phyloP scores from a whole-genome alignment of 2,888 invertebrate genomes.

The Meteorus cinctellus region DNA sequence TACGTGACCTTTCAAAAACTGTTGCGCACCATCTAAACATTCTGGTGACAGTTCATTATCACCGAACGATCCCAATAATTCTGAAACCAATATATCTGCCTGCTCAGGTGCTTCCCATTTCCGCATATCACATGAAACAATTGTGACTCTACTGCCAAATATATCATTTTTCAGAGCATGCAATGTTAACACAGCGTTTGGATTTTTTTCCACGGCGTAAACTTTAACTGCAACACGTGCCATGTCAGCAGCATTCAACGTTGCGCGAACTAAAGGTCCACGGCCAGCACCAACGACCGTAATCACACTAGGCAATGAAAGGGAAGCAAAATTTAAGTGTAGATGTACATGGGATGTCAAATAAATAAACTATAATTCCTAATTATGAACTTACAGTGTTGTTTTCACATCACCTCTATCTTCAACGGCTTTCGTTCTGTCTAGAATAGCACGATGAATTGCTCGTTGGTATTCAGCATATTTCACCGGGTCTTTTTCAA shows the following conservation, averaged over 20 bases:
- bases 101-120: slow-evolving; percentile 86
- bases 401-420: slow-evolving; percentile 71
- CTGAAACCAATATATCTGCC: slow-evolving; percentile 97
- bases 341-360: not conserved
- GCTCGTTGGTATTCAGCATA: slow-evolving; percentile 92
- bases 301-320: slow-evolving; percentile 74
- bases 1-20: slow-evolving; percentile 81
- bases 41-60: slow-evolving; percentile 99
- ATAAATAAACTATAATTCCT: slow-evolving; percentile 49
- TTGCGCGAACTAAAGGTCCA: slow-evolving; percentile 94
- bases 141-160: slow-evolving; percentile 85
- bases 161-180: slow-evolving; percentile 84
- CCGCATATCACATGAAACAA: slow-evolving; percentile 91
- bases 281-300: slow-evolving; percentile 97
- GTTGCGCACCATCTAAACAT: slow-evolving; percentile 95
- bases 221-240: slow-evolving; percentile 85
- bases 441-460: slow-evolving; percentile 83
- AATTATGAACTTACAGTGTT: slow-evolving; percentile 60
- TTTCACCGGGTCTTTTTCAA: slow-evolving; percentile 98
- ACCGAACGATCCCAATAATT: slow-evolving; percentile 97
- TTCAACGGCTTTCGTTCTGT: slow-evolving; percentile 61
- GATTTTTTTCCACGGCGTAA: slow-evolving; percentile 98
- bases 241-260: slow-evolving; percentile 84
- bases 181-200: slow-evolving; percentile 92
- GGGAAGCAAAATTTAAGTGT: not conserved